Evolutionary conservation across 2,113 vertebrate species (phyloP).

Genomic region (Syngnathus typhle): DNA sequence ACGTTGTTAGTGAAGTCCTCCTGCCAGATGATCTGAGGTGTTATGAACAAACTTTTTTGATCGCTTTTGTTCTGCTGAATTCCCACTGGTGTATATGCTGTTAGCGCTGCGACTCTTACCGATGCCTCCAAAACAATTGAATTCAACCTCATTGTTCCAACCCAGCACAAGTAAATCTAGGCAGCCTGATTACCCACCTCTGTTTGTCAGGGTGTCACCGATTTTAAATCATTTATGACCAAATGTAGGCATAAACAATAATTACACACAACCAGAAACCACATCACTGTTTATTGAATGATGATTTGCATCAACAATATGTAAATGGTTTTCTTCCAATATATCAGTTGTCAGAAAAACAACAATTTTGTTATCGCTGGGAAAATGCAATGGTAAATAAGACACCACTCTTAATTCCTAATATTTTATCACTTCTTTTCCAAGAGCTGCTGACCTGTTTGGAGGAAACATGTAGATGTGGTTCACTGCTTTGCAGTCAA

Average conservation of each 20-base stretch:
- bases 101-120: too few relatives aligned
- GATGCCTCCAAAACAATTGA: too few relatives aligned
- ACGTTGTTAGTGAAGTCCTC: neutral
- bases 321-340: neutral
- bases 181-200: too few relatives aligned
- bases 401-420: neutral
- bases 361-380: neutral
- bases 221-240: too few relatives aligned
- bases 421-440: neutral
- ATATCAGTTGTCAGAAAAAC: neutral
- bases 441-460: conserved; percentile 11
- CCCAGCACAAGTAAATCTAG: too few relatives aligned
- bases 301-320: neutral
- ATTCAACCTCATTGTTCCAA: too few relatives aligned
- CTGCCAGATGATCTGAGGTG: neutral
- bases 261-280: too few relatives aligned
- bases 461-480: conserved; percentile 18
- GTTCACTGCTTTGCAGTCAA: conserved; percentile 17
- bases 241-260: too few relatives aligned
- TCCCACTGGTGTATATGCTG: too few relatives aligned
- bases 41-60: neutral
- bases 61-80: neutral
- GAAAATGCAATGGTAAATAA: neutral
- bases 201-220: too few relatives aligned
- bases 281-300: too few relatives aligned